These are phyloP conservation scores for Pogona vitticeps DNA, from an alignment of 2,113 vertebrate species.

Conservation along the genomic window DNA sequence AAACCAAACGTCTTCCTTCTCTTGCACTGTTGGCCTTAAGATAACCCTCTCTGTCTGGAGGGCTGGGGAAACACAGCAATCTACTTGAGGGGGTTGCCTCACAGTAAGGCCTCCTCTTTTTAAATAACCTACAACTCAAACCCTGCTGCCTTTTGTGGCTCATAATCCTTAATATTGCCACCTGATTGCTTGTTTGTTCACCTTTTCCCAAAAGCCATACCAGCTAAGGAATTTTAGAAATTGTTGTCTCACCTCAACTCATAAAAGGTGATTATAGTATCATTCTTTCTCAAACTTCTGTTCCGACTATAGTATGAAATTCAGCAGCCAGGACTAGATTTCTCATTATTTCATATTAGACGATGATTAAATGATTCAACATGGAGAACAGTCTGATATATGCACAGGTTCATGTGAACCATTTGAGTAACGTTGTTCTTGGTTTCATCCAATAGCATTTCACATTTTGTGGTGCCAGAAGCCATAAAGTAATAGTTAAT, in stretches of 20 bases:
- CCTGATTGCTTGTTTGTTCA: background rate
- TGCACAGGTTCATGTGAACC: slow-evolving; percentile 47
- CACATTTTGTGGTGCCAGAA: slow-evolving; percentile 49
- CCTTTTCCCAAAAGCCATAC: too few species aligned
- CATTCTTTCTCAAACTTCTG: too few species aligned
- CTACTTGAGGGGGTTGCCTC: too few species aligned
- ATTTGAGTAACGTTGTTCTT: slow-evolving; percentile 62
- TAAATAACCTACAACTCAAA: background rate
- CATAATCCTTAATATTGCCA: background rate
- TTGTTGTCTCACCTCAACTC: too few species aligned
- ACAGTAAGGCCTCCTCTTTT: too few species aligned
- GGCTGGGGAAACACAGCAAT: too few species aligned
- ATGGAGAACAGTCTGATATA: slow-evolving; percentile 60
- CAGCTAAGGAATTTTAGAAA: too few species aligned
- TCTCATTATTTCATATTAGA: slow-evolving; percentile 56
- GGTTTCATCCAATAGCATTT: slow-evolving; percentile 56
- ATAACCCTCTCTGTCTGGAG: too few species aligned
- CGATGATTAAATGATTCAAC: slow-evolving; percentile 63
- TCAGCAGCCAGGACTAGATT: slow-evolving; percentile 29
- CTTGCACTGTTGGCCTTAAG: too few species aligned
- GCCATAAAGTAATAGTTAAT: slow-evolving; percentile 62
- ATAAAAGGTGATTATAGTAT: too few species aligned
- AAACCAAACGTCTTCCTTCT: too few species aligned
- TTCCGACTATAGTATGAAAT: slow-evolving; percentile 38
- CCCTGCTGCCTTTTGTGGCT: background rate